Conservation (phyloP, 2,113 vertebrate genomes). For the Litocranius walleri region DNA sequence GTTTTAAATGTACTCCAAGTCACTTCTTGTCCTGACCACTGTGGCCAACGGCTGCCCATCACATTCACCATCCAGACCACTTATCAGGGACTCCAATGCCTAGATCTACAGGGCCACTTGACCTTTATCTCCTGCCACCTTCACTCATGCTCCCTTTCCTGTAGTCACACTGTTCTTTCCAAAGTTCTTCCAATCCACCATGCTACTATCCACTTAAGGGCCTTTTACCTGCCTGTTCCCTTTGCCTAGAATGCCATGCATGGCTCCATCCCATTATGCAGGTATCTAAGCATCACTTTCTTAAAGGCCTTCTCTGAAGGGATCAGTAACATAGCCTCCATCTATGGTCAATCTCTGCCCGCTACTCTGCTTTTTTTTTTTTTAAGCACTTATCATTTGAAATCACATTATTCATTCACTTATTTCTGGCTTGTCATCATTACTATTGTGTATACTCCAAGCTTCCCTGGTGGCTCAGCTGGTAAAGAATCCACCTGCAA, state of each 20-base stretch:
- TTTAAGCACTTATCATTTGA: background rate
- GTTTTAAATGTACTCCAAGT: background rate
- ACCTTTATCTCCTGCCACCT: background rate
- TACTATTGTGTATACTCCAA: too few species aligned
- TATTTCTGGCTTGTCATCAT: background rate
- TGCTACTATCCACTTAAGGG: fast-evolving
- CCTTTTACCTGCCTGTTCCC: background rate
- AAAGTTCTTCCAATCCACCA: background rate
- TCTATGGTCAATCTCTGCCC: background rate
- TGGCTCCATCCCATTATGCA: background rate
- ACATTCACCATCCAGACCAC: too few species aligned
- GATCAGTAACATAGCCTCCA: background rate
- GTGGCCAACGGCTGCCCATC: background rate
- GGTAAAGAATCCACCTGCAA: background rate
- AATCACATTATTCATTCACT: background rate
- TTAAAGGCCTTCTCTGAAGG: background rate
- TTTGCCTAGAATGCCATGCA: too few species aligned
- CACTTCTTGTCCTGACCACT: background rate
- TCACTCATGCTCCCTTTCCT: background rate
- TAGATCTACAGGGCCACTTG: too few species aligned
- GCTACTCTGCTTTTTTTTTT: background rate
- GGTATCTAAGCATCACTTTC: too few species aligned
- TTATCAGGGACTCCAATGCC: background rate
- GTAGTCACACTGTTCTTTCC: background rate
- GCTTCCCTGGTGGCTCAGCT: background rate